Base-by-base conservation (phyloP, 2,888 invertebrate genomes). In the Chloroclysta siterata region DNA sequence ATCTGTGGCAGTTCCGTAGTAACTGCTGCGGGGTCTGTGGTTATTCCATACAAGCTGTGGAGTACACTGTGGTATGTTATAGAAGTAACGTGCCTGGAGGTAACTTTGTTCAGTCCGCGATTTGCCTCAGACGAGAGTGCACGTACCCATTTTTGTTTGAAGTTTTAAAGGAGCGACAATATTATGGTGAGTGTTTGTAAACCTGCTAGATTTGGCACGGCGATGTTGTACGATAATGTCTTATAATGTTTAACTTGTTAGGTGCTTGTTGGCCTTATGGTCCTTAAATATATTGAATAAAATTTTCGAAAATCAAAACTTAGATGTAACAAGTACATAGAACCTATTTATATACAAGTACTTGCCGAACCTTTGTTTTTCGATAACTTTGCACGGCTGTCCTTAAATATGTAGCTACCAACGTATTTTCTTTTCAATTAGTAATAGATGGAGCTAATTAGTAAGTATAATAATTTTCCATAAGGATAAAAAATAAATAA, bases 131-230 rank as follows among this genome's bases (percentile, higher is more conserved):
- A 52, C 65, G 61, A 47, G 61, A 70, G 63, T 73, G 71, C 67
- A 75, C 80, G 81, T 75, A 50, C 44, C 11, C 5, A 17, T 51
- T 53, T 42, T 54, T 15, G 52, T 46, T 59, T 56, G 53, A 60
- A 60, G 53, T 59, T 61, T 17, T n/a, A 46, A 36, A 61, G 60
- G 48, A 69, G 65, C 64, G 65, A 68, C 58, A 77, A 36, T 46
- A 53, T 39, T 47, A 74, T 81, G 81, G 81, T 81, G 68, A 81
- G 81, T 82, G 82, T 82, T 82, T 82, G 72, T 79, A 77, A 81
- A 80, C 76, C 76, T 72, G 59, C 72, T 39, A 60, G 62, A 63
- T 68, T 63, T 28, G 50, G n/a, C 14, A 48, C 17, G 14, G 29
- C 44, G 17, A 15, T 51, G 52, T 51, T 46, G 6, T 64, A 28